Conservation (phyloP, 2,888 invertebrate genomes). For the Dynastes grantii region DNA sequence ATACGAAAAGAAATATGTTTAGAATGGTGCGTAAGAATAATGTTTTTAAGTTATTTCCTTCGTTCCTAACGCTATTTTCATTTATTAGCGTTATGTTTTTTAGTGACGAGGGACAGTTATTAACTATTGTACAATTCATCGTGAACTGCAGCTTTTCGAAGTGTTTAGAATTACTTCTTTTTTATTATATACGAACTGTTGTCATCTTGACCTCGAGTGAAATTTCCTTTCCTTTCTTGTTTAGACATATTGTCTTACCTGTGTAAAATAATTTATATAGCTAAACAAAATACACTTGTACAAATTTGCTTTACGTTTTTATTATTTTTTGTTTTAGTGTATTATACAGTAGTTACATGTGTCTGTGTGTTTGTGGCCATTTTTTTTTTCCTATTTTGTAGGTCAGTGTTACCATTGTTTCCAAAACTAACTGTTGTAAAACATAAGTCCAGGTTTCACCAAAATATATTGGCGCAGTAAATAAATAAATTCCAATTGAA, state of each 20-base stretch:
- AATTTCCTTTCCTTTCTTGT: slow-evolving; percentile 44
- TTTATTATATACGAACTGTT: slow-evolving; percentile 1
- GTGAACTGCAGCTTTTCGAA: slow-evolving; percentile 49
- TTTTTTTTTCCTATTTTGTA: slow-evolving; percentile 22
- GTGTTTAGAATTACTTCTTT: slow-evolving; percentile 36
- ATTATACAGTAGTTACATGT: slow-evolving; percentile 42
- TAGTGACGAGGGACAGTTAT: slow-evolving; percentile 43
- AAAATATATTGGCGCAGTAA: neutral
- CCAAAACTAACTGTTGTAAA: neutral
- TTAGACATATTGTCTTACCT: slow-evolving; percentile 51
- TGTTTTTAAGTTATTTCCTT: slow-evolving; percentile 50
- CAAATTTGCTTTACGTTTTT: slow-evolving; percentile 49
- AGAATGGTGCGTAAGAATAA: slow-evolving; percentile 48
- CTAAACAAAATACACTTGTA: slow-evolving; percentile 46
- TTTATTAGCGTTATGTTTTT: slow-evolving; percentile 22
- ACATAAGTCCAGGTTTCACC: too few relatives aligned
- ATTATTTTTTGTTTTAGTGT: slow-evolving; percentile 42
- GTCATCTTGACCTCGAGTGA: slow-evolving; percentile 22
- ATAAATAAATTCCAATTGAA: neutral
- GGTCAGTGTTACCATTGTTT: slow-evolving; percentile 25
- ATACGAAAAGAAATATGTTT: slow-evolving; percentile 45
- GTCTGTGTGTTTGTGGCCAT: slow-evolving; percentile 35
- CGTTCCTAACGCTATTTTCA: slow-evolving; percentile 25
- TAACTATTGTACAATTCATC: slow-evolving; percentile 48
- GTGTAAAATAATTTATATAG: slow-evolving; percentile 47